phyloP scores from a whole-genome alignment of 53 echinoderm and acorn worm species.

The Paracentrotus lividus region DNA sequence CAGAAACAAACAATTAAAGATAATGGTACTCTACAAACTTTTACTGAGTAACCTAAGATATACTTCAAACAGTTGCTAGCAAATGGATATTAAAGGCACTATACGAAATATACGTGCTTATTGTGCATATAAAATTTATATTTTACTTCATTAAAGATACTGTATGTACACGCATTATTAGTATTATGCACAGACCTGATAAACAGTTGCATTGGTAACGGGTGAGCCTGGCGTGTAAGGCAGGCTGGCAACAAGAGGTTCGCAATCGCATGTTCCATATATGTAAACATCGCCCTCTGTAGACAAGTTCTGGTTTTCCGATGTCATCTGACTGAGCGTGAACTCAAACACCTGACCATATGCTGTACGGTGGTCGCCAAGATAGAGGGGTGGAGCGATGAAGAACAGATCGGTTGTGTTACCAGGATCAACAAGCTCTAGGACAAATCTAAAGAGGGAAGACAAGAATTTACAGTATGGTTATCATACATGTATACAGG shows the following conservation, averaged over 20 bases:
- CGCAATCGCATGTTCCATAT: conserved; percentile 66
- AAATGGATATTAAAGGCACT: too few species aligned
- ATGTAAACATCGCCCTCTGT: conserved; percentile 90
- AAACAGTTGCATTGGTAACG: conserved; percentile 74
- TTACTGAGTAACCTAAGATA: too few species aligned
- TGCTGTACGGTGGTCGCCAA: conserved; percentile 85
- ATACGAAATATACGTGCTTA: too few species aligned
- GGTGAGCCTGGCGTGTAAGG: conserved; percentile 70
- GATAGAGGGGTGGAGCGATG: conserved; percentile 79
- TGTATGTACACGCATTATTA: too few species aligned
- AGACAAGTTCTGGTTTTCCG: conserved; percentile 75
- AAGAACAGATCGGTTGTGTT: conserved; percentile 87
- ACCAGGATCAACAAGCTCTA: conserved; percentile 75
- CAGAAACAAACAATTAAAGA: too few species aligned
- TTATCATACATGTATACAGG: too few species aligned
- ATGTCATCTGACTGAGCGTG: conserved; percentile 84
- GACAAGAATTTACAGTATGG: too few species aligned
- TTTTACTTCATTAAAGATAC: too few species aligned
- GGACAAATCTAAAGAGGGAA: conserved; percentile 77
- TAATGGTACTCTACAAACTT: too few species aligned
- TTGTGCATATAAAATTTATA: too few species aligned
- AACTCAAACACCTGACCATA: conserved; percentile 87
- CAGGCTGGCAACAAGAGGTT: conserved; percentile 79
- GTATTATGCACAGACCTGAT: conserved; percentile 80
- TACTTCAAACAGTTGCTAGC: too few species aligned